A percentile compares a stretch with the other conserved stretches of the same genome.
Conservation (phyloP, 2,113 vertebrate species). For the Willisornis vidua region DNA sequence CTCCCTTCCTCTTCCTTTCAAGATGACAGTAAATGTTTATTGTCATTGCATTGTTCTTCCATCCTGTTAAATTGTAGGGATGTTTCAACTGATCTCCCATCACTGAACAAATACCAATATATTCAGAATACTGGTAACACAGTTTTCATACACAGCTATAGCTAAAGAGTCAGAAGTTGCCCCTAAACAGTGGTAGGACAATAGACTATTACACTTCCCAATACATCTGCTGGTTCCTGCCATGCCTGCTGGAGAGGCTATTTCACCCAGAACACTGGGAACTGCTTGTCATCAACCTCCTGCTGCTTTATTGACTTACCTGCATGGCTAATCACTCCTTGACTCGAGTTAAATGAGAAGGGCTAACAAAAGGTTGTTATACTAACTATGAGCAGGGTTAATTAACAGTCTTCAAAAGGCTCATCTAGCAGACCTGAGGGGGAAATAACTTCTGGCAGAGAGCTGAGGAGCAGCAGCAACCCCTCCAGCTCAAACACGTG, state of each 20-base stretch:
- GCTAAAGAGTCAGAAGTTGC: not conserved
- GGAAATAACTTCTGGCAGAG: not conserved
- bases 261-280: not conserved
- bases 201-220: not conserved
- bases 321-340: not conserved
- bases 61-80: not conserved
- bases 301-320: not conserved
- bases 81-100: not conserved
- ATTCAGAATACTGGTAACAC: not conserved
- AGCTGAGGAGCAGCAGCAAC: not conserved
- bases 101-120: not conserved
- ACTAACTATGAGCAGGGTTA: not conserved
- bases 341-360: not conserved
- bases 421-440: not conserved
- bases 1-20: not conserved
- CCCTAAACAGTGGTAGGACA: not conserved
- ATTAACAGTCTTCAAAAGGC: not conserved
- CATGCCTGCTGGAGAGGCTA: not conserved
- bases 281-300: not conserved
- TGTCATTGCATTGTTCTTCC: not conserved
- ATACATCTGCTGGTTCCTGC: not conserved
- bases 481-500: not conserved
- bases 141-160: not conserved
- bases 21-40: not conserved
- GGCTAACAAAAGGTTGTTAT: not conserved